Base-by-base conservation (phyloP, 2,797 vertebrate species). In the Hippopotamyrus pictus region DNA sequence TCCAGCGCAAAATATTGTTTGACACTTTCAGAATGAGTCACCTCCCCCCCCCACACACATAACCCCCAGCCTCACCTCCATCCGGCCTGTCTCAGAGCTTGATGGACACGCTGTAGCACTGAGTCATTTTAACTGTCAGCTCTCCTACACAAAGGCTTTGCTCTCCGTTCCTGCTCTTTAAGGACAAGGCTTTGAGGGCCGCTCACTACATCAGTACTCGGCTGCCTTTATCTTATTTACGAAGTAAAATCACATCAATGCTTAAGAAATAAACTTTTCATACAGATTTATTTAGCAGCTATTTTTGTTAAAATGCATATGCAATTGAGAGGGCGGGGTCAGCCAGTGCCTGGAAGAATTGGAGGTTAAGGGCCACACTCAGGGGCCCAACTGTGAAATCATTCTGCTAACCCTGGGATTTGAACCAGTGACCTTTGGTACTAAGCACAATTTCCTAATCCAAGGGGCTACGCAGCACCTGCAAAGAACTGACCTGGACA, bases 51-150 rank as follows among this genome's bases (percentile, higher is more conserved):
- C 33, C 11, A n/a, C n/a, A n/a, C n/a, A n/a, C 29, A 5, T 1
- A 17, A 11, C 79, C 82, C 82, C 11, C 82, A 5, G 22, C 48
- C 82, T 37, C 46, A 22, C 44, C 82, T 37, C 82, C 44, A 14
- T n/a, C 25, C 46, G 9, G 83, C 48, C 48, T 51, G 83, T 50
- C 48, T 85, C 46, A 14, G n/a, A 25, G 83, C 44, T 29, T 85
- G 83, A 85, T 51, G 83, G 83, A 85, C 83, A 33, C 25, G 22
- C 83, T 29, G 48, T 85, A 29, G 46, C 83, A 85, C 46, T 25
- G 83, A 50, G 46, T 85, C 50, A 51, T 85, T 85, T 85, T 50
- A 85, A 85, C 83, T 85, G 83, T 85, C 83, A 85, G 44, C 46
- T 85, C 22, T 14, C 46, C 22, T 33, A 25, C 83, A 50, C 46